Evolutionary conservation across 2,797 vertebrate species (phyloP), one percentile per base, ranked within the genome.

Genomic region (Etheostoma perlongum): DNA sequence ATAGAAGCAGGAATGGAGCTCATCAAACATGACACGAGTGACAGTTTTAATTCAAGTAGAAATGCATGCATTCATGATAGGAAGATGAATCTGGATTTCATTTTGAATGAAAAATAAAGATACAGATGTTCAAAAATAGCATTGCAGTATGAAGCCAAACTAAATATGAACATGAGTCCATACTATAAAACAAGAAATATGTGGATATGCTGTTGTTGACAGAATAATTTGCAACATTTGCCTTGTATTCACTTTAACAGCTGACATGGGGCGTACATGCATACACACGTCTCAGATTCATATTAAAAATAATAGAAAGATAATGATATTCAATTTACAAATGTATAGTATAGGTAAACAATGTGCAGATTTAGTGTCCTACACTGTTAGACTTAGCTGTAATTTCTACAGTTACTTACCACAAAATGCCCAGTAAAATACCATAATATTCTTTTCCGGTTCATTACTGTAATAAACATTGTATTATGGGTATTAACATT

Each of bases 1-100:
- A 66, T 11, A 5, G 54, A 30, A 66, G 0, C 57, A 53, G 36
- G 51, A 54, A 16, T 16, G 44, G 53, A 67, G 40, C 23, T 6
- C 21, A 67, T 85, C n/a, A 69, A 60, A 79, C 54, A 18, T 62
- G 58, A 74, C 68, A 66, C 14, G 5, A 36, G 64, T 79, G 65
- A 81, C 66, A 73, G 21, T 49, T 79, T 75, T 49, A 44, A 46
- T 81, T 67, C 27, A 10, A 67, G n/a, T n/a, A 57, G 44, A 68
- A 25, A 67, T 47, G 2, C 10, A 18, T 36, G 44, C 25, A 27
- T 27, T 55, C 21, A 16, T 36, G 0, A 25, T 30, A 0, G 7
- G n/a, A 57, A 73, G 53, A 68, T 59, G 0, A 52, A 61, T 72
- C 6, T 55, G 21, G 57, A 42, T 70, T 55, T 7, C 33, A 16